These are phyloP conservation scores for Coecobrya sp. DNA, from an alignment of 2,888 invertebrate species.

Conservation along the genomic window DNA sequence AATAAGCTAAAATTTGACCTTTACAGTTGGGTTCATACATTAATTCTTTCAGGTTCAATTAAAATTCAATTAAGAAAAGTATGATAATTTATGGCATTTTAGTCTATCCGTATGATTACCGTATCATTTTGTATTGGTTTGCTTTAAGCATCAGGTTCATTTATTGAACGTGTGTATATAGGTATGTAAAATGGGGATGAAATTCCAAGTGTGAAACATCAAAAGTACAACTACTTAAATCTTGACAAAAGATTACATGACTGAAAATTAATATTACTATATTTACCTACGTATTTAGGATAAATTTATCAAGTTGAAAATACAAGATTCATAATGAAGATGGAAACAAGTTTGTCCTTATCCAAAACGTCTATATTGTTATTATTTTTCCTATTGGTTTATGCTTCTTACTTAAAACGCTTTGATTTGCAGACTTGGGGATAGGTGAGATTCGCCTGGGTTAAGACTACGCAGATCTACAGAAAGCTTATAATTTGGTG, in stretches of 20 bases:
- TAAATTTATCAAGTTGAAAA: slow-evolving; percentile 19
- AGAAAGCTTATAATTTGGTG: too few relatives aligned
- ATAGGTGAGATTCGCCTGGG: not conserved
- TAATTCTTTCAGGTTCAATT: not conserved
- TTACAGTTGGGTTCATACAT: not conserved
- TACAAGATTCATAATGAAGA: not conserved
- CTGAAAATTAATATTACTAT: slow-evolving; percentile 43
- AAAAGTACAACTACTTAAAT: slow-evolving; percentile 65
- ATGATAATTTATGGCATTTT: not conserved
- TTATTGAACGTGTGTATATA: not conserved
- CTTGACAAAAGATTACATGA: slow-evolving; percentile 61
- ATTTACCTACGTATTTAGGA: not conserved
- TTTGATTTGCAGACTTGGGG: not conserved
- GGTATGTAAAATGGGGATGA: not conserved
- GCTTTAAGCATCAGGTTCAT: not conserved
- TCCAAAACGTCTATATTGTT: too few relatives aligned
- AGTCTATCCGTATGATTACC: not conserved
- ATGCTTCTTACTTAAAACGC: too few relatives aligned
- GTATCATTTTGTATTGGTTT: not conserved
- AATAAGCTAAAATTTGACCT: too few relatives aligned
- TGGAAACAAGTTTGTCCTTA: too few relatives aligned
- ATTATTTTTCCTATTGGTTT: not conserved
- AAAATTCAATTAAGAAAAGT: too few relatives aligned
- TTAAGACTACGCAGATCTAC: too few relatives aligned
- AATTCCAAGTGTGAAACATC: slow-evolving; percentile 50